These are phyloP conservation scores for Phenganax marumi DNA, from an alignment of 92 coral and sea anemone species.

Conservation along the genomic window DNA sequence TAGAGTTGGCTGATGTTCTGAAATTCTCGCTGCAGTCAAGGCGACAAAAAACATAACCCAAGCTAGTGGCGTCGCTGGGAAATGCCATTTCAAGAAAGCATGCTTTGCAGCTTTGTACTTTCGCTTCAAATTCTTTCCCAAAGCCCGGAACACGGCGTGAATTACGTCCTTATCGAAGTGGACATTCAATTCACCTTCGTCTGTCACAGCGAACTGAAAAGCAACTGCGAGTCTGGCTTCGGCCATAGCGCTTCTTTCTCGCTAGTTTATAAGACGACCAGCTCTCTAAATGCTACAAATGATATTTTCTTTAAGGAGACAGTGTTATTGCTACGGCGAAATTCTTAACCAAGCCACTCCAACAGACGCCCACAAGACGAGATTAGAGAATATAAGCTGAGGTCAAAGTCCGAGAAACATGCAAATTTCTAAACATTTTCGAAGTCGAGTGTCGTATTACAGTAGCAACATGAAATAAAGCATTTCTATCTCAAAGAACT, in stretches of 20 bases:
- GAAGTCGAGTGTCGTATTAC: too few species aligned
- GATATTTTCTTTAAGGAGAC: not conserved
- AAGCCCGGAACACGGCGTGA: slow-evolving; percentile 73
- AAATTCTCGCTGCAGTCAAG: slow-evolving; percentile 82
- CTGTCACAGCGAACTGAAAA: slow-evolving; percentile 89
- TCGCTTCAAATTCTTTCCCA: slow-evolving; percentile 72
- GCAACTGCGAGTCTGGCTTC: slow-evolving; percentile 99
- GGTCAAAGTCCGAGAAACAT: too few species aligned
- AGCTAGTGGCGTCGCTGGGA: slow-evolving; percentile 92
- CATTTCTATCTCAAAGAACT: too few species aligned
- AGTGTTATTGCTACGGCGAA: too few species aligned
- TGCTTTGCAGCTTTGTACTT: slow-evolving; percentile 67
- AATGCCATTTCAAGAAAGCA: slow-evolving; percentile 78
- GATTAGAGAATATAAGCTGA: too few species aligned
- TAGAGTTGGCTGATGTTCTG: slow-evolving; percentile 85
- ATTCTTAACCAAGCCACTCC: too few species aligned
- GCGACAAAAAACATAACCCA: slow-evolving; percentile 96
- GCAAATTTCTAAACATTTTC: too few species aligned
- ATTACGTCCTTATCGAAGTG: slow-evolving; percentile 83
- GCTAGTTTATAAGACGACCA: not conserved
- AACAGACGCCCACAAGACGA: too few species aligned
- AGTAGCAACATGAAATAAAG: too few species aligned
- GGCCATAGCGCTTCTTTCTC: slow-evolving; percentile 59
- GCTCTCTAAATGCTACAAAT: not conserved
- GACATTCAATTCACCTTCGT: slow-evolving; percentile 73